phyloP scores from a whole-genome alignment of 2,888 invertebrate species.

The Eubasilissa splendida region DNA sequence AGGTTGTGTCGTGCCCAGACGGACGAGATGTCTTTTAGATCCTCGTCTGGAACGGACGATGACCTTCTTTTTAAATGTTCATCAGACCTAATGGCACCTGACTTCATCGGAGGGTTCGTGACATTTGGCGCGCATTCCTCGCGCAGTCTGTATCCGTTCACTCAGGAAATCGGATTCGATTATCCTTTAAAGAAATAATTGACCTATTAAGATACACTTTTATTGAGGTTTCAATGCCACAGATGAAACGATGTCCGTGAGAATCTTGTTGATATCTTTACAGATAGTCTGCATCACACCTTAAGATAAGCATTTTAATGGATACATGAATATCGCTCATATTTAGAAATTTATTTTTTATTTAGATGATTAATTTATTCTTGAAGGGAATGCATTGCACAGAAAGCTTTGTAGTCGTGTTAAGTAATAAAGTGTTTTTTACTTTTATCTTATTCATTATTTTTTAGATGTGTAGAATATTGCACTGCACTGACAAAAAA shows the following conservation, averaged over 20 bases:
- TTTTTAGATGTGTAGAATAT: too few relatives aligned
- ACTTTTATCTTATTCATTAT: too few relatives aligned
- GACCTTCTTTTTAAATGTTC: slow-evolving; percentile 50
- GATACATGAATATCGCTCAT: too few relatives aligned
- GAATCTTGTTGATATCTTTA: not conserved
- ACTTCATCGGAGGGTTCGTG: slow-evolving; percentile 43
- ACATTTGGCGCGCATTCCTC: slow-evolving; percentile 46
- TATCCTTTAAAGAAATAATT: slow-evolving; percentile 30
- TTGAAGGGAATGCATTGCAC: too few relatives aligned
- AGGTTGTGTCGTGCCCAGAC: slow-evolving; percentile 46
- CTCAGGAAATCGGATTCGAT: slow-evolving; percentile 40
- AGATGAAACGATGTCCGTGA: slow-evolving; percentile 25
- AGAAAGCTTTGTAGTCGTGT: too few relatives aligned
- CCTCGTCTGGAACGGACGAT: slow-evolving; percentile 42
- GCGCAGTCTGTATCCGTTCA: slow-evolving; percentile 32
- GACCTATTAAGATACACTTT: slow-evolving; percentile 28
- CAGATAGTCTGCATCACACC: not conserved
- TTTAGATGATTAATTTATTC: too few relatives aligned
- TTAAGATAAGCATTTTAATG: too few relatives aligned
- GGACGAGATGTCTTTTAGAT: slow-evolving; percentile 29
- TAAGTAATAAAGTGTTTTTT: too few relatives aligned
- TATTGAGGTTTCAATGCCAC: slow-evolving; percentile 41
- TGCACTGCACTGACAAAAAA: too few relatives aligned
- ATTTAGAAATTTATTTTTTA: too few relatives aligned
- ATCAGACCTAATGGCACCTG: slow-evolving; percentile 52